Base-by-base conservation (phyloP, 2,888 invertebrate species). In the Eurois occulta region DNA sequence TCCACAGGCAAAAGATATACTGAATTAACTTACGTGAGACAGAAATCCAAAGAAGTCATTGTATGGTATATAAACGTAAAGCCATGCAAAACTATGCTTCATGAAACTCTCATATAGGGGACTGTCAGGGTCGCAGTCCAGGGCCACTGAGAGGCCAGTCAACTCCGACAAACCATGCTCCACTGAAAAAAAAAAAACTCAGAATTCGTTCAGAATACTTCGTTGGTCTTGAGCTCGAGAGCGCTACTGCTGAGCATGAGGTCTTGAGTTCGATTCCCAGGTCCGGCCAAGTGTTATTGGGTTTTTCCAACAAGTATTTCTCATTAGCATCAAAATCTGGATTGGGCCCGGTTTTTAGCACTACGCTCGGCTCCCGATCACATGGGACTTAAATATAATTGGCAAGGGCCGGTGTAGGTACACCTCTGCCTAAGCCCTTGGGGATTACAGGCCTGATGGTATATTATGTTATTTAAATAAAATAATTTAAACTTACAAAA, bases 161-260 rank as follows among this genome's bases (percentile, higher is more conserved):
- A 95, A 21, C 62, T 91, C 90, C 0, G 94, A 88, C 0, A 95
- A 82, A 0, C 88, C 35, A 68, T 95, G 93, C 83, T 95, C 95
- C 77, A 94, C 95, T 95, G 89, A 58, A 93, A 68, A 24, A 38
- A 46, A 10, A 28, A 60, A 60, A 11, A 18, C 10, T 62, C 4
- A 16, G 13, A 24, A 38, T 38, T 64, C 7, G 13, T 38, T 24
- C 38, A 38, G 13, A 6, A 1, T 60, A 10, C 8, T 10, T 35
- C 55, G 13, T 18, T 55, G 6, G 28, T 28, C 16, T 18, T 58
- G 18, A 1, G 18, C 7, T 18, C 16, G 16, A 32, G 3, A 28
- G 58, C 3, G 0, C 3, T 32, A 32, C 60, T 60, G 8, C 18
- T 32, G 18, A 32, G 21, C 3, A 21, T 28, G 55, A 28, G 16